Evolutionary conservation across 2,797 vertebrate genomes (phyloP).

Genomic region (Corythornis leucogaster): DNA sequence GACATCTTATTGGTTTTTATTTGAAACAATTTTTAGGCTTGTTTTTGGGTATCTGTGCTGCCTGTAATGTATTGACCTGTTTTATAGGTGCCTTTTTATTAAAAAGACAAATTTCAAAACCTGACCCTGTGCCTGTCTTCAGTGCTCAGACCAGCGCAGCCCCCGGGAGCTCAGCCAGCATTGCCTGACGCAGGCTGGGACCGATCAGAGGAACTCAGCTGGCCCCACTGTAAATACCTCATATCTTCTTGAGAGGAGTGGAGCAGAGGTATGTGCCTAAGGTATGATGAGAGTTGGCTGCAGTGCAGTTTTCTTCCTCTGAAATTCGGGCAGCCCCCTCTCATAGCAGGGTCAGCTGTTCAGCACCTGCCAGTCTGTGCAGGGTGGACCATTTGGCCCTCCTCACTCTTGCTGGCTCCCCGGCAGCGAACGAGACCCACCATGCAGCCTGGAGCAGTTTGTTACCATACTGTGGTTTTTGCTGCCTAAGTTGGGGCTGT

Average conservation of each 20-base stretch:
- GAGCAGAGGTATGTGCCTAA: not conserved
- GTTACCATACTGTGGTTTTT: fast-evolving
- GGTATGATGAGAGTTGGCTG: too few species aligned
- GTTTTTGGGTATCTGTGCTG: slow-evolving; percentile 85
- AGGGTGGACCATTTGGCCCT: not conserved
- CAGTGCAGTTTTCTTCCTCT: not conserved
- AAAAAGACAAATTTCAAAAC: slow-evolving; percentile 80
- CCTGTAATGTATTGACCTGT: slow-evolving; percentile 87
- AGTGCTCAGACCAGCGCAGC: not conserved
- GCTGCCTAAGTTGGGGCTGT: not conserved
- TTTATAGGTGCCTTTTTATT: slow-evolving; percentile 88
- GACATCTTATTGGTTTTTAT: slow-evolving; percentile 85
- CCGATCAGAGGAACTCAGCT: not conserved
- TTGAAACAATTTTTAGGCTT: slow-evolving; percentile 86
- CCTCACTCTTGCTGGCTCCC: not conserved
- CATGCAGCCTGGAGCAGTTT: fast-evolving
- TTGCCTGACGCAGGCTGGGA: not conserved
- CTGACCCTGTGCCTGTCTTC: slow-evolving; percentile 34
- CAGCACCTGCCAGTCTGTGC: fast-evolving
- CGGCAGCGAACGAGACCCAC: fast-evolving
- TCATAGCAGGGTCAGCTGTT: fast-evolving
- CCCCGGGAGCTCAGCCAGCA: fast-evolving
- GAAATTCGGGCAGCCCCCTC: not conserved
- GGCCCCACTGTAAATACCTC: not conserved
- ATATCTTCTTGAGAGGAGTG: not conserved